Percentiles rank a stretch among this genome's conserved stretches.
Evolutionary conservation across 2,888 invertebrate species (phyloP).

Genomic region (Pyrocoelia pectoralis): DNA sequence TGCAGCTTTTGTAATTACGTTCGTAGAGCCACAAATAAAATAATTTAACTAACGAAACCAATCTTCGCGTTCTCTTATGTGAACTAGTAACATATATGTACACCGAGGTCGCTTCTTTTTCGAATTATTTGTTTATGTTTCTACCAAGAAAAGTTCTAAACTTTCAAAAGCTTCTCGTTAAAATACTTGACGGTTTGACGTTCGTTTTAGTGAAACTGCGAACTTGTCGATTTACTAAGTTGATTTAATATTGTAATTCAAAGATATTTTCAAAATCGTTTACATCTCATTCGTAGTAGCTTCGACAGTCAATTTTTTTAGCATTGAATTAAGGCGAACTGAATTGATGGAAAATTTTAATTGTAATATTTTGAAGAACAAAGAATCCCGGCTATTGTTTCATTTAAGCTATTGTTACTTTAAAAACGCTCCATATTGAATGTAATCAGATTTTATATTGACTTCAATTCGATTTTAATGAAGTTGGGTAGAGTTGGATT

Average conservation of each 20-base stretch:
- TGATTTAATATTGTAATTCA: not conserved
- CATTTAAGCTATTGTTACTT: not conserved
- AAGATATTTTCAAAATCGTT: not conserved
- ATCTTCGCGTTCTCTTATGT: not conserved
- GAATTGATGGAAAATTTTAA: constrained; percentile 1
- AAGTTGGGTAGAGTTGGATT: not conserved
- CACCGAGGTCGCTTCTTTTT: not conserved
- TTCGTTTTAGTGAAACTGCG: not conserved
- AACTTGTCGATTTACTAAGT: not conserved
- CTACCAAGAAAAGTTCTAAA: not conserved
- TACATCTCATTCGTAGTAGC: not conserved
- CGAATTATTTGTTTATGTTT: not conserved
- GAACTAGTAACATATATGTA: not conserved
- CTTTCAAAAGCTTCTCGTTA: not conserved
- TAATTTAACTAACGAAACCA: not conserved
- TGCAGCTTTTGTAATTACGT: not conserved
- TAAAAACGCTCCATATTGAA: not conserved
- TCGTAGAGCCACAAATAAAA: not conserved
- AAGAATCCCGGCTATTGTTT: not conserved
- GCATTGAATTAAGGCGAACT: not conserved
- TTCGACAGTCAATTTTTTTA: not conserved
- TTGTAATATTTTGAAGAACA: not conserved
- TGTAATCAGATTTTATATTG: constrained; percentile 1
- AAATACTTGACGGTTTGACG: constrained; percentile 8
- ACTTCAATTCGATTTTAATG: not conserved